Percentiles rank a stretch among this genome's conserved stretches.
Evolutionary conservation across 2,888 invertebrate genomes (phyloP).

Genomic region (Sceliomorpha sp.): DNA sequence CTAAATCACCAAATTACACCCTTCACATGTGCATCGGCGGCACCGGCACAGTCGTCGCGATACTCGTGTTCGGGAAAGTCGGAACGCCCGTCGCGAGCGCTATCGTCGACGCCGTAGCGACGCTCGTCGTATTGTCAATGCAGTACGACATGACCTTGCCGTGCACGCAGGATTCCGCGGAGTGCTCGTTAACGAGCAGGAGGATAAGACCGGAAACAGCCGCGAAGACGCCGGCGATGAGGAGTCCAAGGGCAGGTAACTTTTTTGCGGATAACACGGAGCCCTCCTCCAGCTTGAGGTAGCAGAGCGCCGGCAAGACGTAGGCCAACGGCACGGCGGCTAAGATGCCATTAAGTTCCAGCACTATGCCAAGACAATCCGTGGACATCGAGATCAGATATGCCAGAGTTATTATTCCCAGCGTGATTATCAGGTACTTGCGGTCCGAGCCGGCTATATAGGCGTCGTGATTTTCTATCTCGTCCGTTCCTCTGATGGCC

Average conservation of each 20-base stretch:
- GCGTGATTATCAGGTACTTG: slow-evolving; percentile 84
- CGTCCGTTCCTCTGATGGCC: slow-evolving; percentile 74
- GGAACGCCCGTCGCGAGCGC: slow-evolving; percentile 11
- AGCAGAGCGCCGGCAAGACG: slow-evolving; percentile 89
- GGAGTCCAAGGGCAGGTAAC: slow-evolving; percentile 86
- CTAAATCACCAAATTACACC: too few species aligned
- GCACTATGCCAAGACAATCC: slow-evolving; percentile 90
- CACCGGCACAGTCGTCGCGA: neutral
- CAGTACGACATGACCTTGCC: slow-evolving; percentile 85
- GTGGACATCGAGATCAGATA: slow-evolving; percentile 90
- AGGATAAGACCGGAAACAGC: slow-evolving; percentile 84
- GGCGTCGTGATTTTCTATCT: slow-evolving; percentile 71
- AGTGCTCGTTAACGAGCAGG: slow-evolving; percentile 81
- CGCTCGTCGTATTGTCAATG: slow-evolving; percentile 56
- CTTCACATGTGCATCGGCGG: slow-evolving; percentile 3
- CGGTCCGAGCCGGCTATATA: slow-evolving; percentile 81
- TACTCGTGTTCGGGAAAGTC: neutral
- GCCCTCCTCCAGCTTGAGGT: slow-evolving; percentile 88
- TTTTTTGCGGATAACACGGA: slow-evolving; percentile 85
- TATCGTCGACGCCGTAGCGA: slow-evolving; percentile 25
- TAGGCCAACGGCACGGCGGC: slow-evolving; percentile 92
- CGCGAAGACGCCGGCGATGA: slow-evolving; percentile 85
- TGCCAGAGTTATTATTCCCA: slow-evolving; percentile 85
- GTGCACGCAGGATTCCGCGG: slow-evolving; percentile 83
- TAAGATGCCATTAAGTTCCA: slow-evolving; percentile 91